phyloP scores from a whole-genome alignment of 1,140 invertebrate species.

The Zaprionus ornatus region DNA sequence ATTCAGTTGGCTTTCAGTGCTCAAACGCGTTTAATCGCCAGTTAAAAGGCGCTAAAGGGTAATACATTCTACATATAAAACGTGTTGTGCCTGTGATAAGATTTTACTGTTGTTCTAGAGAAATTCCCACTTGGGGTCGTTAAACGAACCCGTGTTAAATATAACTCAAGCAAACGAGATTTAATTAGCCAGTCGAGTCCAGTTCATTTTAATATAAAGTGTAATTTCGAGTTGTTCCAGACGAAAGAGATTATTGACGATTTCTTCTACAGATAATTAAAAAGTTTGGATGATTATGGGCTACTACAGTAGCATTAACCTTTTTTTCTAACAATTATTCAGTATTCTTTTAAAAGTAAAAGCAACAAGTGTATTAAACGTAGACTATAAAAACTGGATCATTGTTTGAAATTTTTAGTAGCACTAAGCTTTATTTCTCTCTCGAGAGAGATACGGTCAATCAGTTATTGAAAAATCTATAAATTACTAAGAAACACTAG shows the following conservation, averaged over 20 bases:
- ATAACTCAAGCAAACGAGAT: neutral
- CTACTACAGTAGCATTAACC: neutral
- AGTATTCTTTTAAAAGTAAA: neutral
- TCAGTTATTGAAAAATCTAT: no score
- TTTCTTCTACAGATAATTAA: neutral
- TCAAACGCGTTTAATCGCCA: constrained; percentile 30
- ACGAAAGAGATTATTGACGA: neutral
- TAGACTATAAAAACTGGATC: no score
- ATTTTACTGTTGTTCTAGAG: constrained; percentile 1
- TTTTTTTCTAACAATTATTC: neutral
- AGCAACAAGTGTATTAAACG: neutral
- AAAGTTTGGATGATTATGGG: neutral
- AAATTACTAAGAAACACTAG: no score
- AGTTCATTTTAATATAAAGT: neutral
- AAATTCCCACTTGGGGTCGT: neutral
- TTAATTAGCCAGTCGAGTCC: constrained; percentile 3
- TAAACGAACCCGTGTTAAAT: neutral
- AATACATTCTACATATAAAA: constrained; percentile 26
- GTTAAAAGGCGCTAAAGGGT: constrained; percentile 45
- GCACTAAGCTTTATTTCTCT: no score
- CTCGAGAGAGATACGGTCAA: no score
- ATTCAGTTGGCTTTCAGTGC: constrained; percentile 59
- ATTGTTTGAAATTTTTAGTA: no score
- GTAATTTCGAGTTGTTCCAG: no score
- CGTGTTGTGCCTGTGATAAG: constrained; percentile 27